Evolutionary conservation across 2,797 vertebrate species (phyloP), one percentile per base, ranked within the genome.

Genomic region (Mormyrops attenuatus): DNA sequence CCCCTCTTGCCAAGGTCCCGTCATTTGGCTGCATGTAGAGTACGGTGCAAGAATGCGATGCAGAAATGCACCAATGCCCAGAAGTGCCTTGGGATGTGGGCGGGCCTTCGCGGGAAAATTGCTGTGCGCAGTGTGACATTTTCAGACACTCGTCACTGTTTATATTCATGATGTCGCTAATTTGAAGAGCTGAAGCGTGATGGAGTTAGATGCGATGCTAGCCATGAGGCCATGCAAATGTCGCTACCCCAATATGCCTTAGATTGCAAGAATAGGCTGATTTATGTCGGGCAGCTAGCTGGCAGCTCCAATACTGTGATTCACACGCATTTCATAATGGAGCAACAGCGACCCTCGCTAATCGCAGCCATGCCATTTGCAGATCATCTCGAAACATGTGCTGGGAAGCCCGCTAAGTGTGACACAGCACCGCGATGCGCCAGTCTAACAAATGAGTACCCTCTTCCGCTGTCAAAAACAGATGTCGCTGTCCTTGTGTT

Each of bases 81-180:
- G 1, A 4, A 57, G 9, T 89, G 80, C 89, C 88, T 89, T 87
- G 85, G 85, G 49, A 88, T 90, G 88, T 69, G 55, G 84, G 84
- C 30, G 49, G 87, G 73, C 30, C 60, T 91, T 90, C 88, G 82
- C 88, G 89, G 88, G 87, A 89, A 52, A 90, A 88, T 88, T 50
- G 73, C 38, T 90, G 88, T 77, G 50, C 3, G 91, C 89, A 52
- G 90, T 90, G 91, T 90, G 88, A 86, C 92, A 88, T 91, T 91
- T 91, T 87, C 77, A 89, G 92, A 90, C 88, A 86, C 85, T 90
- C 93, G 34, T 87, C 92, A 88, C 91, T 90, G 90, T 92, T 87
- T 60, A 80, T 89, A 90, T 92, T 92, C 91, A 88, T 90, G 87
- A 82, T 57, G 26, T 9, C 89, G 91, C 66, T 85, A 89, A 91